A percentile compares a stretch with the other conserved stretches of the same genome.
Conservation (phyloP, 2,797 vertebrate genomes). For the Xerus rutilus region DNA sequence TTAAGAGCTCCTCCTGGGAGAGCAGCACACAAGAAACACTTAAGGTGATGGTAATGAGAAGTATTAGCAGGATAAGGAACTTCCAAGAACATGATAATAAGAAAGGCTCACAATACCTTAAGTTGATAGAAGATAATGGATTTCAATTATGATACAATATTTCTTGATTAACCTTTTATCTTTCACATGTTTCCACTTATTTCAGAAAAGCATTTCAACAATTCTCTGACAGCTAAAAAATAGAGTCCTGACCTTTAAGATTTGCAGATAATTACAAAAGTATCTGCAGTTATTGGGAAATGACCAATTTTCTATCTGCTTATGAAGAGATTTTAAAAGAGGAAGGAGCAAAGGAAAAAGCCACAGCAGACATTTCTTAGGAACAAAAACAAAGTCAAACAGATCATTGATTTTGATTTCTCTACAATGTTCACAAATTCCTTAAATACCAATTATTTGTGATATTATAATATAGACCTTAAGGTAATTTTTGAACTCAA, state of each 20-base stretch:
- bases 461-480: neutral
- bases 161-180: constrained; percentile 20
- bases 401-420: neutral
- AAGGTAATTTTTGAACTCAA: neutral
- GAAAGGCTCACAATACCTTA: neutral
- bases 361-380: neutral
- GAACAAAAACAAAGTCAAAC: neutral
- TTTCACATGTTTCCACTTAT: neutral
- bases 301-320: constrained; percentile 2
- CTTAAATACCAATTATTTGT: neutral
- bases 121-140: neutral
- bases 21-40: neutral
- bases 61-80: neutral
- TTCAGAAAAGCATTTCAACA: constrained; percentile 41
- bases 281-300: constrained; percentile 26
- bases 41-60: neutral
- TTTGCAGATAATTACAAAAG: constrained; percentile 36
- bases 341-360: neutral
- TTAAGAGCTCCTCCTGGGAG: neutral
- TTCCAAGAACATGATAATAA: neutral
- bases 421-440: neutral
- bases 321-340: neutral
- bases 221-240: constrained; percentile 24
- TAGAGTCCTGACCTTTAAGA: neutral
- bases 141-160: neutral